Percentiles rank a stretch among this genome's conserved stretches.
Evolutionary conservation across 2,797 vertebrate genomes (phyloP).

Genomic region (Dendrocincla fuliginosa): DNA sequence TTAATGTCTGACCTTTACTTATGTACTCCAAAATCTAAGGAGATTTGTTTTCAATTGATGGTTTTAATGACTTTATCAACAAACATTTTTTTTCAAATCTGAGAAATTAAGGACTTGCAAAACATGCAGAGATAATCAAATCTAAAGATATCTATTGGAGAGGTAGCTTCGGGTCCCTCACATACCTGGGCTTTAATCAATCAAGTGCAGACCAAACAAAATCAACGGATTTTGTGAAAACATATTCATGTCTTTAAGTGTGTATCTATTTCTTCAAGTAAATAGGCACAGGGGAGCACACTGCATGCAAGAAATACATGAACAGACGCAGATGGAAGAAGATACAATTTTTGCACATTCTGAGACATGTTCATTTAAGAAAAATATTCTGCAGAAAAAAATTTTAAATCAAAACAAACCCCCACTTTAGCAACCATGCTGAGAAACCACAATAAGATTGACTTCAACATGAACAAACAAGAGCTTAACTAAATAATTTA

Average conservation of each 20-base stretch:
- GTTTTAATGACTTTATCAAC: neutral
- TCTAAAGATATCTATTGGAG: neutral
- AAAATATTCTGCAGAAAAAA: neutral
- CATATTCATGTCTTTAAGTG: rapidly evolving
- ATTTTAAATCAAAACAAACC: neutral
- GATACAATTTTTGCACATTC: neutral
- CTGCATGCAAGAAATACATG: neutral
- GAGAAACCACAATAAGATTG: neutral
- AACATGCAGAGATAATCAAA: neutral
- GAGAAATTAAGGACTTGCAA: neutral
- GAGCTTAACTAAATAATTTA: neutral
- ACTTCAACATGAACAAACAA: neutral
- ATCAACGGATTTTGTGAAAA: neutral
- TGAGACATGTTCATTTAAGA: neutral
- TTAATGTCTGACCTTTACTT: neutral
- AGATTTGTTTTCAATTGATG: neutral
- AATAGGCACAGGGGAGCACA: neutral
- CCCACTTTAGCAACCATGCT: neutral
- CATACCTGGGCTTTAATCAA: rapidly evolving
- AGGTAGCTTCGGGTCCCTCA: neutral
- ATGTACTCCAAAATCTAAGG: neutral
- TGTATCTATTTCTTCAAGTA: neutral
- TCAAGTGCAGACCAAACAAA: neutral
- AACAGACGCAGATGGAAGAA: neutral
- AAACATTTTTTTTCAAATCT: neutral